Base-by-base conservation (phyloP, 1,140 invertebrate species). In the Drosophila kepulauana region DNA sequence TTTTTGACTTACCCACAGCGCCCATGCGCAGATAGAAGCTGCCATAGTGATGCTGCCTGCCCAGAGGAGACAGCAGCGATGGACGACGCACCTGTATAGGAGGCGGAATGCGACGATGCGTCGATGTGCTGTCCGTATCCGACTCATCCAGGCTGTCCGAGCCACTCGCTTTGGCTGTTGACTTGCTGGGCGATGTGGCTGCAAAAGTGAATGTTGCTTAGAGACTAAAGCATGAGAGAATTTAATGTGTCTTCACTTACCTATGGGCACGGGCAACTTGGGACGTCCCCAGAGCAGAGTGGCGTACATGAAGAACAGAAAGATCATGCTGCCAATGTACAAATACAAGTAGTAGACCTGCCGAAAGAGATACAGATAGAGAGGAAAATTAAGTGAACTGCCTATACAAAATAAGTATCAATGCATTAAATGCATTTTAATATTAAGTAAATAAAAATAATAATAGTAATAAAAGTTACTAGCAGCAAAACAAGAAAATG, bases 21-120 rank as follows among this genome's bases (percentile, higher is more conserved):
- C 98, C 98, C 96, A 98, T 97, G 79, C 97, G 94, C 7, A 99
- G 93, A 92, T 99, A 99, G 93, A 99, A 98, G 88, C 97, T 98
- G 6, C 97, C 98, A 79, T 98, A 98, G 92, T 97, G 96, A 77
- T 97, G 96, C 16, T 95, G 94, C 75, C 94, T 94, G 87, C 75
- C 93, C 75, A 71, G 81, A 49, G 80, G 94, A 77, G 64, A 92
- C 81, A 79, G 86, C 86, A 91, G 80, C 79, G 91, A 93, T 74
- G 93, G 94, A 84, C 82, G 93, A 82, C 82, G 92, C 81, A 89
- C 94, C 5, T 77, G 82, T 7, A 93, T 82, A 3, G 80, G 25
- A 38, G 84, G 73, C 7, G 84, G 91, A 1, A 91, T 84, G 87
- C 92, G 95, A 58, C 93, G 86, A 66, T 94, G 93, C 41, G 91